Evolutionary conservation across 1,140 invertebrate genomes (phyloP).

Genomic region (Penaeus vannamei): DNA sequence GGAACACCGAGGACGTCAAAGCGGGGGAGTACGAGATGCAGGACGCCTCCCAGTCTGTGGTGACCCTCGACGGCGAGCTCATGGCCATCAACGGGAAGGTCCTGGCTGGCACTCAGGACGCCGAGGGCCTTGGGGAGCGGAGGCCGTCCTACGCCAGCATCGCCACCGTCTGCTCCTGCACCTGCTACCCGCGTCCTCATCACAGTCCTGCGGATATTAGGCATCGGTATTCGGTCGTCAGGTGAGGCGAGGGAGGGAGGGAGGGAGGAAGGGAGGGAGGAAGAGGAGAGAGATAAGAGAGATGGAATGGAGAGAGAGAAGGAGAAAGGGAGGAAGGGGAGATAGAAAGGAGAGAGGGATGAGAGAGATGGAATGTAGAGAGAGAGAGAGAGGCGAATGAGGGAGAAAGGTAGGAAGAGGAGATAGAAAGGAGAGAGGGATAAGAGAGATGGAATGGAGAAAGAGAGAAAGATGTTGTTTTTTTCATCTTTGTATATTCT

Average conservation of each 20-base stretch:
- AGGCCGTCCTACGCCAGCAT: conserved; percentile 62
- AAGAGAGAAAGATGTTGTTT: too few relatives aligned
- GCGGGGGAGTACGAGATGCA: conserved; percentile 87
- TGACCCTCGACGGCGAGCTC: conserved; percentile 93
- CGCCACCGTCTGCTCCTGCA: conserved; percentile 69
- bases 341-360: too few relatives aligned
- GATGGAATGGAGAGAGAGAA: too few relatives aligned
- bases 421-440: too few relatives aligned
- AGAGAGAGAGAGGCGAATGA: too few relatives aligned
- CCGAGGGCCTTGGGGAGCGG: not conserved
- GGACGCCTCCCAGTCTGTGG: conserved; percentile 80
- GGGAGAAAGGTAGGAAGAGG: too few relatives aligned
- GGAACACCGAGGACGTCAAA: conserved; percentile 91
- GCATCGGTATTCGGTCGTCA: conserved; percentile 32
- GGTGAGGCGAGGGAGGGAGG: not conserved
- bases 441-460: too few relatives aligned
- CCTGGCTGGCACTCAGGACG: conserved; percentile 72
- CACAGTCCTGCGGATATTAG: conserved; percentile 59
- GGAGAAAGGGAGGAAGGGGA: too few relatives aligned
- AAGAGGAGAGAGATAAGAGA: not conserved
- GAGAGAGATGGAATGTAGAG: too few relatives aligned
- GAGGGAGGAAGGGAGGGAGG: too few relatives aligned
- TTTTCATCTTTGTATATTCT: too few relatives aligned
- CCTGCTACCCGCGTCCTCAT: conserved; percentile 67
- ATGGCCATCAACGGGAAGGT: conserved; percentile 91